Percentiles rank a stretch among this genome's conserved stretches.
phyloP scores from a whole-genome alignment of 1,140 invertebrate species.

The Pachypeltis micranthus region DNA sequence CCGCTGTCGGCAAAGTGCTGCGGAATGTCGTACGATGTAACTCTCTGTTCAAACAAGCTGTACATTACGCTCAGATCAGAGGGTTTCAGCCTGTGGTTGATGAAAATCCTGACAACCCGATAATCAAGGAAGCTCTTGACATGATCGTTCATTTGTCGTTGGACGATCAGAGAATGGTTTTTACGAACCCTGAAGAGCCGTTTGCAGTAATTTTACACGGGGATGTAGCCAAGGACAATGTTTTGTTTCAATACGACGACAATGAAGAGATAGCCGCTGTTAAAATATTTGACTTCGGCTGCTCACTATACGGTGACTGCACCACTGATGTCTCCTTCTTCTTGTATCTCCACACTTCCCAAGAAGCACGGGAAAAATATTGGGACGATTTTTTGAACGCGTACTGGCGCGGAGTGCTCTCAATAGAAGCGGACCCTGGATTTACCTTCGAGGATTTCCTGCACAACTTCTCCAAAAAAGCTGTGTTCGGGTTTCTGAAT shows the following conservation, averaged over 20 bases:
- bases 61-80: background rate
- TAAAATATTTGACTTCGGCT: slow-evolving; percentile 36
- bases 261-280: slow-evolving; percentile 22
- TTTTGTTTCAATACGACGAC: slow-evolving; percentile 36
- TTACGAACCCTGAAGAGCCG: slow-evolving; percentile 25
- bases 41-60: too few species aligned
- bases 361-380: slow-evolving; percentile 20
- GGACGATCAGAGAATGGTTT: background rate
- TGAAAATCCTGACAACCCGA: background rate
- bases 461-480: slow-evolving; percentile 27
- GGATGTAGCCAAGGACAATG: slow-evolving; percentile 42
- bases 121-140: background rate
- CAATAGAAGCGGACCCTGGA: background rate
- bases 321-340: slow-evolving; percentile 36
- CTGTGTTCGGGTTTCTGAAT: slow-evolving; percentile 32
- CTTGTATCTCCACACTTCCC: slow-evolving; percentile 32
- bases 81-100: background rate
- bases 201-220: slow-evolving; percentile 38
- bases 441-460: slow-evolving; percentile 27
- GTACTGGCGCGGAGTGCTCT: slow-evolving; percentile 30
- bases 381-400: slow-evolving; percentile 29
- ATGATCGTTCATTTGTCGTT: background rate
- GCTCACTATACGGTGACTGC: slow-evolving; percentile 32
- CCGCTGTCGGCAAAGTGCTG: slow-evolving; percentile 5
- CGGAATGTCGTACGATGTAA: too few species aligned